A percentile compares a stretch with the other conserved stretches of the same genome.
Evolutionary conservation across 2,113 vertebrate genomes (phyloP).

Genomic region (Ia io): DNA sequence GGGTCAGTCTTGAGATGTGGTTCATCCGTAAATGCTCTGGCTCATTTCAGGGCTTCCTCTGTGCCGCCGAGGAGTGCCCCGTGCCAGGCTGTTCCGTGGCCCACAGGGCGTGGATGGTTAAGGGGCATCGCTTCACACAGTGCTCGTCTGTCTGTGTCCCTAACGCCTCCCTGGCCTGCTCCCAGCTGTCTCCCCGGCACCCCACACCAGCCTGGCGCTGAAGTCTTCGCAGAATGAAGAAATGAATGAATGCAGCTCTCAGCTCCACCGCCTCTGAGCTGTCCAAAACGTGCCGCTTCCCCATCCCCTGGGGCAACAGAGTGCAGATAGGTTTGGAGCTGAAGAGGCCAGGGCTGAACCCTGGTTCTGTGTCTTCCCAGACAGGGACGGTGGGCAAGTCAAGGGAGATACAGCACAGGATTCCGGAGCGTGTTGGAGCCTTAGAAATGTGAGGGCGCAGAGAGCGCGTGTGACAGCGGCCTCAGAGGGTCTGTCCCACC

Average conservation of each 20-base stretch:
- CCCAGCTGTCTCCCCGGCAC: background rate
- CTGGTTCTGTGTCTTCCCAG: background rate
- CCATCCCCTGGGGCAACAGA: accelerated
- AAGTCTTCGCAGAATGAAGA: background rate
- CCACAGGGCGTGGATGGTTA: background rate
- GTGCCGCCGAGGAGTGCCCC: background rate
- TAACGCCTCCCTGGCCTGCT: background rate
- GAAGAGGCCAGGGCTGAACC: background rate
- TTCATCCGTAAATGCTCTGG: background rate
- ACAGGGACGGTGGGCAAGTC: background rate
- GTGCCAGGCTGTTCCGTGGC: background rate
- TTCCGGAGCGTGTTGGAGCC: background rate
- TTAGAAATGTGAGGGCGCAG: background rate
- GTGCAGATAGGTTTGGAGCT: background rate
- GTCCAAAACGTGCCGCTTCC: background rate
- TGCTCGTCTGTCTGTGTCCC: background rate
- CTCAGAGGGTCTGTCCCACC: background rate
- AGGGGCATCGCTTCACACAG: accelerated
- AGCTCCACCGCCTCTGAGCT: background rate
- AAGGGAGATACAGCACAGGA: accelerated
- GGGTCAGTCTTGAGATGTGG: background rate
- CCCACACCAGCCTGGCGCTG: background rate
- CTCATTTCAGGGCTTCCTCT: no score
- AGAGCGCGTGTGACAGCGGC: background rate
- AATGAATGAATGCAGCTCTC: background rate